Conservation (phyloP, 37 sponge, comb jelly and placozoan genomes). For the Theonella swinhoei region DNA sequence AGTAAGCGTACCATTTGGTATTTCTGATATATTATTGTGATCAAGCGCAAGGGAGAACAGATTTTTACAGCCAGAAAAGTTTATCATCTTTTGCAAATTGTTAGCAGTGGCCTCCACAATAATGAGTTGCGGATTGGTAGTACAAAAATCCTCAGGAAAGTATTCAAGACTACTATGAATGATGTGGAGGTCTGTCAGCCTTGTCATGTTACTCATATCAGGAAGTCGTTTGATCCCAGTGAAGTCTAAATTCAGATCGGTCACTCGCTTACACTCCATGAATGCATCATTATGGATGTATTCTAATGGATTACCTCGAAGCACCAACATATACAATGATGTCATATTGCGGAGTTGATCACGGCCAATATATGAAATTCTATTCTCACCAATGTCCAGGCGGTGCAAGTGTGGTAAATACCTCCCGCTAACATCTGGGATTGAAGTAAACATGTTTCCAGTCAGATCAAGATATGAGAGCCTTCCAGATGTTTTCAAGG, state of each 20-base stretch:
- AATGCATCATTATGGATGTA: slow-evolving; percentile 29
- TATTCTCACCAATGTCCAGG: slow-evolving; percentile 9
- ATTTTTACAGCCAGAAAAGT: slow-evolving; percentile 8
- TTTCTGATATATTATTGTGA: not conserved
- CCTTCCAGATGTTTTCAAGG: not conserved
- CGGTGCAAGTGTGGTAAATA: slow-evolving; percentile 5
- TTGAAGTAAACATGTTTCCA: not conserved
- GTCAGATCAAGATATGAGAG: slow-evolving; percentile 23
- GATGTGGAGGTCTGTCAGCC: slow-evolving; percentile 9
- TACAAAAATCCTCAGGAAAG: slow-evolving; percentile 48
- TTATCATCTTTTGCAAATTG: not conserved
- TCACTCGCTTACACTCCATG: not conserved
- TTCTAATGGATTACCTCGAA: slow-evolving; percentile 2
- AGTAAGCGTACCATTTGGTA: not conserved
- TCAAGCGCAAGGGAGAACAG: not conserved
- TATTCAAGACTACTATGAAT: slow-evolving; percentile 1
- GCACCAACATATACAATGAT: not conserved
- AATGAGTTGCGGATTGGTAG: not conserved
- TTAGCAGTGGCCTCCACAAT: slow-evolving; percentile 23
- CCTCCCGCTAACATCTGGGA: slow-evolving; percentile 23
- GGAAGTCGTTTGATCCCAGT: slow-evolving; percentile 20
- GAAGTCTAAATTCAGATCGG: slow-evolving; percentile 12
- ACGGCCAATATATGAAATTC: not conserved
- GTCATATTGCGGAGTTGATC: slow-evolving; percentile 6
- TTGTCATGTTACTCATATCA: slow-evolving; percentile 1